These are phyloP conservation scores for Silurus aristotelis DNA, from an alignment of 2,797 vertebrate species.

Conservation along the genomic window DNA sequence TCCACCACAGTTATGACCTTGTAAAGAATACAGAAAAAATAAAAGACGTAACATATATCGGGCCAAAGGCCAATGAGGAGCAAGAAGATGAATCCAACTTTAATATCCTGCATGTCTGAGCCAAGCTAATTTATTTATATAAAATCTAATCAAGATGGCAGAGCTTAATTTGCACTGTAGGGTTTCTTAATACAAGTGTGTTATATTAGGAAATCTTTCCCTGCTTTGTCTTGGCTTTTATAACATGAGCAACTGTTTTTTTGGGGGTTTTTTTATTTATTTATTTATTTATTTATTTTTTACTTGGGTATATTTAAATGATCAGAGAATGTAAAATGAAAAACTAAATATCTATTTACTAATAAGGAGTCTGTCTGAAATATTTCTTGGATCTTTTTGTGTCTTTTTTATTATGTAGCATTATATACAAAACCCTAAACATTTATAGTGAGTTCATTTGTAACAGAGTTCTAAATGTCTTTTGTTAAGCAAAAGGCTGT, in stretches of 20 bases:
- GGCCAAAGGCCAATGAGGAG: neutral
- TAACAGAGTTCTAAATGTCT: neutral
- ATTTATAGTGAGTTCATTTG: neutral
- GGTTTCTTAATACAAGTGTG: neutral
- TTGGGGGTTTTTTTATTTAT: no score
- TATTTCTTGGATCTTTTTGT: neutral
- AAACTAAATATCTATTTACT: neutral
- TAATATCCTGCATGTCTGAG: constrained; percentile 19
- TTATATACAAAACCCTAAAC: neutral
- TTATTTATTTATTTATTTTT: no score
- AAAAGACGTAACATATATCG: neutral
- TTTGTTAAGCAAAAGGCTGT: neutral
- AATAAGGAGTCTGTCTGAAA: neutral
- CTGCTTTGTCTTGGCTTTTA: constrained; percentile 7
- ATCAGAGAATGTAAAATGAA: neutral
- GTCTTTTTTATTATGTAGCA: neutral
- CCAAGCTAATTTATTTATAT: constrained; percentile 32
- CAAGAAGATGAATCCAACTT: constrained; percentile 22
- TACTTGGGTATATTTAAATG: neutral
- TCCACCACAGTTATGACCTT: neutral
- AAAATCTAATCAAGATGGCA: constrained; percentile 22
- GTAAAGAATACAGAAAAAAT: neutral
- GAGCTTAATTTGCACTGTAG: constrained; percentile 14
- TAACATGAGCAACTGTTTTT: neutral
- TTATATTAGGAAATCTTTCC: constrained; percentile 8